These are phyloP conservation scores for Prosopocoilus inquinatus DNA, from an alignment of 2,888 invertebrate genomes.

Conservation along the genomic window DNA sequence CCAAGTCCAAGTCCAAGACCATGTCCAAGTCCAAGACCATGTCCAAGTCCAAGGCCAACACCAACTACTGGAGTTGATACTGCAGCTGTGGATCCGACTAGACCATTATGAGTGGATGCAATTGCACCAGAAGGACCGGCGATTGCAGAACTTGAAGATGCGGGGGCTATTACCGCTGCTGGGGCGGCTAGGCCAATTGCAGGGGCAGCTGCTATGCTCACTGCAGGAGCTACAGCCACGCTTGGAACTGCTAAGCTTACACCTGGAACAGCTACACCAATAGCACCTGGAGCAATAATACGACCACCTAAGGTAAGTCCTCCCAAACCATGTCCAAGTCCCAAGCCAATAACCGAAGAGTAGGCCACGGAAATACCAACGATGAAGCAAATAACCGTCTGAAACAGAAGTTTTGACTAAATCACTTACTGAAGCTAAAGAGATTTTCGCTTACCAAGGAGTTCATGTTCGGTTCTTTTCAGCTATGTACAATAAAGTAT, in stretches of 20 bases:
- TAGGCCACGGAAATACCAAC: not conserved
- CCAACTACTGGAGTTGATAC: conserved; percentile 9
- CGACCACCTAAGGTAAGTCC: conserved; percentile 7
- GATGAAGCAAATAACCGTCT: not conserved
- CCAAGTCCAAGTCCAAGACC: not conserved
- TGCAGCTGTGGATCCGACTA: conserved; percentile 14
- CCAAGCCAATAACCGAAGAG: not conserved
- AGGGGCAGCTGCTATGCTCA: not conserved
- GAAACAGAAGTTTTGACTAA: not conserved
- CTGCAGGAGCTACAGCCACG: conserved; percentile 3
- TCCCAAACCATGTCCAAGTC: not conserved
- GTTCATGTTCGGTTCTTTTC: not conserved
- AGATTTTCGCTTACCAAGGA: not conserved
- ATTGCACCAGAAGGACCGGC: conserved; percentile 21
- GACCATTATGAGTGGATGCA: conserved; percentile 10
- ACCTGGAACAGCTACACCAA: conserved; percentile 8
- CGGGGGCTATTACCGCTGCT: conserved; percentile 10
- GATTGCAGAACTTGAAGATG: conserved; percentile 14
- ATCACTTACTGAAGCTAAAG: not conserved
- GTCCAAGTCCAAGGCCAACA: not conserved
- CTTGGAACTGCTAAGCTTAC: conserved; percentile 5
- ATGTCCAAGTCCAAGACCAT: no score
- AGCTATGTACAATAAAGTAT: no score
- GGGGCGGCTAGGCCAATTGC: conserved; percentile 1
- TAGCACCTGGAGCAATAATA: conserved; percentile 6